Percentiles rank a stretch among this genome's conserved stretches.
phyloP scores from a whole-genome alignment of 2,113 vertebrate species.

The Xenopus borealis region DNA sequence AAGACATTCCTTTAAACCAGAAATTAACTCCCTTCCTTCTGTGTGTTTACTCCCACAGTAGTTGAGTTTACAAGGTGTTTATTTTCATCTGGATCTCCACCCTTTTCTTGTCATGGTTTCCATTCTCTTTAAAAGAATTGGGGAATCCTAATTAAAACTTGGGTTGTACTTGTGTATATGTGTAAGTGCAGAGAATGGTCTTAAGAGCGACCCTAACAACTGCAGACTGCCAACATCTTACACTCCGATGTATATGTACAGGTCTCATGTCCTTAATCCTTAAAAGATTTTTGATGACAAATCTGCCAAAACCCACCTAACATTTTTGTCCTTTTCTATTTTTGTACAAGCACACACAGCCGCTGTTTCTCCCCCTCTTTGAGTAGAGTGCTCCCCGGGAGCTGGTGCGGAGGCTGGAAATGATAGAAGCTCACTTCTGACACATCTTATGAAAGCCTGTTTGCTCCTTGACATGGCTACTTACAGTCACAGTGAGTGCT shows the following conservation, averaged over 20 bases:
- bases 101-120: too few species aligned
- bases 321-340: neutral
- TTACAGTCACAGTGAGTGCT: constrained; percentile 28
- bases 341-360: neutral
- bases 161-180: too few species aligned
- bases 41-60: too few species aligned
- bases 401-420: constrained; percentile 25
- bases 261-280: neutral
- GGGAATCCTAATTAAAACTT: too few species aligned
- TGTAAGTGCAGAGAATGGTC: too few species aligned
- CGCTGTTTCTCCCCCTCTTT: constrained; percentile 9
- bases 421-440: constrained; percentile 26
- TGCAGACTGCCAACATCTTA: too few species aligned
- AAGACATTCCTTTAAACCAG: constrained; percentile 35
- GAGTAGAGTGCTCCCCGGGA: neutral
- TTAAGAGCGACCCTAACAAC: too few species aligned
- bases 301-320: neutral
- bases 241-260: too few species aligned
- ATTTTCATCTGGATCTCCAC: too few species aligned
- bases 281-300: neutral
- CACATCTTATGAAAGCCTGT: constrained; percentile 21
- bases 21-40: neutral
- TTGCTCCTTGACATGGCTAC: constrained; percentile 43
- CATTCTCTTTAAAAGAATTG: too few species aligned
- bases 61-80: too few species aligned